Base-by-base conservation (phyloP, 2,888 invertebrate genomes). In the Tenthredo notha region DNA sequence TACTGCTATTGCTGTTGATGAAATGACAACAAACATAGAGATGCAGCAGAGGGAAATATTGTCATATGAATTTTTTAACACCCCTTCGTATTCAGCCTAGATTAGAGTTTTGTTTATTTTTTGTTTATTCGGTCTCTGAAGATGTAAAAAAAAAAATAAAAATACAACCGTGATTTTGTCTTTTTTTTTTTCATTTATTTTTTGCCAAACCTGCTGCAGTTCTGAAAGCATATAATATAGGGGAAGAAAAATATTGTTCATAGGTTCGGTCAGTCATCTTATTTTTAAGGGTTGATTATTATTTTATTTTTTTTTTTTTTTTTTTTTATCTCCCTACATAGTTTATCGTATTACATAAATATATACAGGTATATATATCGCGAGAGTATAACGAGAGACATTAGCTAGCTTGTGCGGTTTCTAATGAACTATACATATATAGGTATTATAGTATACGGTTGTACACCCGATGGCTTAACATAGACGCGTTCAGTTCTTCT, bases 21-120 rank as follows among this genome's bases (percentile, higher is more conserved):
- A 58, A n/a, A 58, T 58, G 58, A 58, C 21, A 58, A 58, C 21
- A 58, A n/a, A 58, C 21, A 18, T n/a, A 2, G 25, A 25, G 21
- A 61, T 61, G 61, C 9, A 90, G 89, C 90, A 90, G 84, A 87
- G 86, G 86, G 78, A 80, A 88, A 67, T 87, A 88, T 89, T 88
- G 88, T 89, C 87, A 88, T 86, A 87, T 91, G 90, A 91, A 91
- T 91, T 91, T 91, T 91, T 88, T 89, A 91, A 86, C 67, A 88
- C 88, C 50, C 87, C 88, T 88, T 40, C 15, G n/a, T 40, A 72
- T 72, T 72, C 37, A 72, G 40, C 33, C 72, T 72, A 37, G 72
- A 72, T 72, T 40, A 74, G 47, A 74, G 21, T 37, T 7, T 12
- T n/a, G 3, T 12, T 70, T 29, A 3, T 47, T 37, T n/a, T 4